These are phyloP conservation scores for Omphaloscelis lunosa DNA, from an alignment of 2,888 invertebrate genomes.

Conservation along the genomic window DNA sequence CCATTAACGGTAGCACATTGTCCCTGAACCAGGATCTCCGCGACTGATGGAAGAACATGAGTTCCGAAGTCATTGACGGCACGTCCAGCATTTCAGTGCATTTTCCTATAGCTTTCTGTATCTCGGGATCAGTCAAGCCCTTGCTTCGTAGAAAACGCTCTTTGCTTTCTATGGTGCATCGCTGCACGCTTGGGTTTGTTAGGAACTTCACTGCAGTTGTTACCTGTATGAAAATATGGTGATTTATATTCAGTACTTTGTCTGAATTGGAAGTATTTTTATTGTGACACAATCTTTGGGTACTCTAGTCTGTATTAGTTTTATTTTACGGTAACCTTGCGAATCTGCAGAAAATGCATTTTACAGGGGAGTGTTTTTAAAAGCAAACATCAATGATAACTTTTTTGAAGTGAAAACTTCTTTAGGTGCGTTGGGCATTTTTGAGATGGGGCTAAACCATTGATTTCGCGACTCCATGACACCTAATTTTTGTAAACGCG, in stretches of 20 bases:
- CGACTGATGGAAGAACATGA: slow-evolving; percentile 84
- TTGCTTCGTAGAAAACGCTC: slow-evolving; percentile 94
- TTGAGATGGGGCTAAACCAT: too few relatives aligned
- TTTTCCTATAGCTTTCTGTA: slow-evolving; percentile 93
- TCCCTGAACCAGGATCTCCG: slow-evolving; percentile 91
- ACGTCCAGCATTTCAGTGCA: slow-evolving; percentile 87
- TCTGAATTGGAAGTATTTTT: not conserved
- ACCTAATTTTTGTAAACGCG: too few relatives aligned
- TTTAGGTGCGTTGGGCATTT: too few relatives aligned
- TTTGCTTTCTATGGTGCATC: slow-evolving; percentile 94
- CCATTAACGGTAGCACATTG: slow-evolving; percentile 92
- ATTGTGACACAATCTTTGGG: not conserved
- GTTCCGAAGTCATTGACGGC: slow-evolving; percentile 83
- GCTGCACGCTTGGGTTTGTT: slow-evolving; percentile 95
- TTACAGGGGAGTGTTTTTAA: too few relatives aligned
- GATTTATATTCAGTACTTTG: not conserved
- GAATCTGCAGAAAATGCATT: too few relatives aligned
- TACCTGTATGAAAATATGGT: slow-evolving; percentile 89
- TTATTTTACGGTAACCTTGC: too few relatives aligned
- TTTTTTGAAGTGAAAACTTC: too few relatives aligned
- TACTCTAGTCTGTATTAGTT: not conserved
- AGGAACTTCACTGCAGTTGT: slow-evolving; percentile 96
- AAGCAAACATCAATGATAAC: too few relatives aligned
- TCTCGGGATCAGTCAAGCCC: slow-evolving; percentile 94
- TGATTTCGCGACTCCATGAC: too few relatives aligned